phyloP scores from a whole-genome alignment of 2,113 vertebrate genomes.

The Myotis yumanensis region DNA sequence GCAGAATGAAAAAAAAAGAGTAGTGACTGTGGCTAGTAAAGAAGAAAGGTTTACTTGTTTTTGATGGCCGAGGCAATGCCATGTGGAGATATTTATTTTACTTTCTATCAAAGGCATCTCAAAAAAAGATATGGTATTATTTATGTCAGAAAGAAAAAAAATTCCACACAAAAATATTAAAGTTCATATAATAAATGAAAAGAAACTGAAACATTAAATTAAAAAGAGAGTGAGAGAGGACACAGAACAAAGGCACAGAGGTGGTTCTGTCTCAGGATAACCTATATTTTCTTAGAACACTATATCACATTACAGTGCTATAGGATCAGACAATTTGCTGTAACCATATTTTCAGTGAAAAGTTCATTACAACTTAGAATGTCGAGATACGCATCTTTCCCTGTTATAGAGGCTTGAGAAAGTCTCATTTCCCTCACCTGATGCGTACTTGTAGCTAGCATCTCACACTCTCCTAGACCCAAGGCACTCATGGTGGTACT shows the following conservation, averaged over 20 bases:
- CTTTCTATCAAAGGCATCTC: background rate
- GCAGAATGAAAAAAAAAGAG: background rate
- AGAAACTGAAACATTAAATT: background rate
- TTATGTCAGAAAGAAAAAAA: background rate
- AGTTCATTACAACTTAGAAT: background rate
- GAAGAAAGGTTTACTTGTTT: background rate
- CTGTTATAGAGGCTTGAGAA: background rate
- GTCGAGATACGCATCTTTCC: background rate
- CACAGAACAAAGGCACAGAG: background rate
- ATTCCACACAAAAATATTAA: background rate
- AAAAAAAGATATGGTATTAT: background rate
- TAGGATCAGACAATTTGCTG: background rate
- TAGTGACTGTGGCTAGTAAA: background rate
- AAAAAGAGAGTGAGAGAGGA: background rate
- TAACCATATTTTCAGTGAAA: background rate
- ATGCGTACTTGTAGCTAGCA: background rate
- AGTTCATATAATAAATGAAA: background rate
- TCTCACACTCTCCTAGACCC: background rate
- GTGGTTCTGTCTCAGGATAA: background rate
- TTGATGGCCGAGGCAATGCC: background rate
- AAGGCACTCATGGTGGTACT: background rate
- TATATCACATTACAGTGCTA: background rate
- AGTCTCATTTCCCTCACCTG: background rate
- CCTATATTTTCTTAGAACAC: slow-evolving; percentile 1
- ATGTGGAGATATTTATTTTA: background rate